phyloP scores from a whole-genome alignment of 2,113 vertebrate genomes.

The Vidua macroura region DNA sequence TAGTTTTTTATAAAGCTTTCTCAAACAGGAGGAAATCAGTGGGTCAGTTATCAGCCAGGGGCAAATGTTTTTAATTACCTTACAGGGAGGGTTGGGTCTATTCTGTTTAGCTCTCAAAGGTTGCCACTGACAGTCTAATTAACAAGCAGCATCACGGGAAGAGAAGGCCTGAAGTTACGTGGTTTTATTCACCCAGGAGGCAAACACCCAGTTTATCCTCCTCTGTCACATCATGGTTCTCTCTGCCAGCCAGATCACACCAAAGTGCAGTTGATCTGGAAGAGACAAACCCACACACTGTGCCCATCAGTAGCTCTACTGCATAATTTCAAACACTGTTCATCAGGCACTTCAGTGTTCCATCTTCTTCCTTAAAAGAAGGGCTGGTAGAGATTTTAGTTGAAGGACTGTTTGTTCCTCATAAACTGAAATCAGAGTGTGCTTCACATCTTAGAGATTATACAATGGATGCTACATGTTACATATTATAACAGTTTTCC shows the following conservation, averaged over 20 bases:
- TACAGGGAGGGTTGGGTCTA: neutral
- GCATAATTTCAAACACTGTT: neutral
- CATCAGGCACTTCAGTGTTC: neutral
- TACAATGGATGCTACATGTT: neutral
- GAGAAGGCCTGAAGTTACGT: neutral
- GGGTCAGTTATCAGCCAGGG: slow-evolving; percentile 28
- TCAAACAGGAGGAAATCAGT: neutral
- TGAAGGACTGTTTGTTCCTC: neutral
- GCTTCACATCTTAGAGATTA: neutral
- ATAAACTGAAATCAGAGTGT: neutral
- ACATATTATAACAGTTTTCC: neutral
- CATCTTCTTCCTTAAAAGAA: neutral
- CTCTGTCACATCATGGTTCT: neutral
- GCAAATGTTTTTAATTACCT: slow-evolving; percentile 55
- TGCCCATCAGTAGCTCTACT: neutral
- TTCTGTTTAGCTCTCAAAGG: neutral
- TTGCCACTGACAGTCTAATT: slow-evolving; percentile 30
- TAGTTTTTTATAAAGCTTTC: slow-evolving; percentile 1
- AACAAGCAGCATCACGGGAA: neutral
- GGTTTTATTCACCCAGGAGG: neutral
- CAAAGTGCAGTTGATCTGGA: neutral
- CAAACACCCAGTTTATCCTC: neutral
- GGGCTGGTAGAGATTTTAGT: neutral
- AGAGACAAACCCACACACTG: neutral
- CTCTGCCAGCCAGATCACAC: neutral